Percentiles rank a stretch among this genome's conserved stretches.
Conservation (phyloP, 1,140 invertebrate genomes). For the Doryteuthis pealeii region DNA sequence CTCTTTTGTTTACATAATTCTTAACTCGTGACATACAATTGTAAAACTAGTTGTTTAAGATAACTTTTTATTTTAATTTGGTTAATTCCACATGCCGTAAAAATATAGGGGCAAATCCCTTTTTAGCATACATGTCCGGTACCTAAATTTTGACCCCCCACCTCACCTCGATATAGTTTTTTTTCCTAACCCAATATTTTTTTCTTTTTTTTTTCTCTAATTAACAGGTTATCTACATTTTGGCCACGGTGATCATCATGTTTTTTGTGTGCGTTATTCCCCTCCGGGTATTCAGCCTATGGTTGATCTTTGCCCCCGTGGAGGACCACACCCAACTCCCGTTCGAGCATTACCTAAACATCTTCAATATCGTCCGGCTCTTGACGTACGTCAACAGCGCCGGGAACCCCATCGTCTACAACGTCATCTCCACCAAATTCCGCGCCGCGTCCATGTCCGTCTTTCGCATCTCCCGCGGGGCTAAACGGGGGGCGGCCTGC, state of each 20-base stretch:
- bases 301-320: constrained; percentile 65
- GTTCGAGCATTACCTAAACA: constrained; percentile 78
- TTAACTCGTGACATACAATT: too few species aligned
- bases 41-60: too few species aligned
- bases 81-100: too few species aligned
- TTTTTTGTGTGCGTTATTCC: constrained; percentile 89
- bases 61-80: too few species aligned
- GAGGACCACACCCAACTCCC: constrained; percentile 70
- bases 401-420: constrained; percentile 53
- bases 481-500: not conserved
- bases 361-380: constrained; percentile 76
- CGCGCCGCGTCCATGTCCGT: constrained; percentile 34
- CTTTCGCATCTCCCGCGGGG: not conserved
- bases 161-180: too few species aligned
- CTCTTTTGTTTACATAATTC: too few species aligned
- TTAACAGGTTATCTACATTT: constrained; percentile 80
- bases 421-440: constrained; percentile 51
- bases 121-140: too few species aligned
- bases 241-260: constrained; percentile 84
- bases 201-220: too few species aligned
- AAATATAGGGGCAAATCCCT: too few species aligned
- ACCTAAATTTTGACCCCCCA: too few species aligned
- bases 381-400: constrained; percentile 52
- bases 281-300: constrained; percentile 78
- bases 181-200: too few species aligned